These are phyloP conservation scores for Parthenolecanium corni DNA, from an alignment of 2,888 invertebrate species.

Conservation along the genomic window DNA sequence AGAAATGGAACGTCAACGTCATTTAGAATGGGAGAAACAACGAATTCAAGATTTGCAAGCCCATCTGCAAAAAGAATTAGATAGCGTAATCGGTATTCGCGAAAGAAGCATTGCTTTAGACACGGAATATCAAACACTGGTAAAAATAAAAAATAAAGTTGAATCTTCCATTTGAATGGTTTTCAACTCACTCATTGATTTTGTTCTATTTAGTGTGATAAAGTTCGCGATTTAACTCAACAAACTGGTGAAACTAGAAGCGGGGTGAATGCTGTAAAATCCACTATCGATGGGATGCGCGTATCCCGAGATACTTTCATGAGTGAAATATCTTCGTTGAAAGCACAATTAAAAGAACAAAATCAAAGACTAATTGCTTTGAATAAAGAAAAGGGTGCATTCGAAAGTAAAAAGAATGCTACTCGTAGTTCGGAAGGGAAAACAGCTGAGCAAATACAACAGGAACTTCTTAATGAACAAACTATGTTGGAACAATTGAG, in stretches of 20 bases:
- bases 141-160: constrained; percentile 36
- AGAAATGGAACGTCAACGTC: constrained; percentile 89
- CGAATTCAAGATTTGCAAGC: constrained; percentile 75
- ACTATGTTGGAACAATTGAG: constrained; percentile 57
- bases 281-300: constrained; percentile 74
- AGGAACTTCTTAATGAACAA: constrained; percentile 57
- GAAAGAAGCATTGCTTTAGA: constrained; percentile 73
- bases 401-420: constrained; percentile 44
- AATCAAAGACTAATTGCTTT: constrained; percentile 60
- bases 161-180: no score
- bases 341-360: constrained; percentile 69
- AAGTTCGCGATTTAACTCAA: constrained; percentile 64
- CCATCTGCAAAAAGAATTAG: constrained; percentile 73
- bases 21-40: constrained; percentile 92
- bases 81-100: constrained; percentile 70
- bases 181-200: no score
- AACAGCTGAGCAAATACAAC: constrained; percentile 48
- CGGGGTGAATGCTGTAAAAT: constrained; percentile 80
- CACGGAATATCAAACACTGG: constrained; percentile 60
- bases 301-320: constrained; percentile 83
- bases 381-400: constrained; percentile 69
- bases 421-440: constrained; percentile 36
- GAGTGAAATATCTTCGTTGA: constrained; percentile 70
- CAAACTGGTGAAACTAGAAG: constrained; percentile 73
- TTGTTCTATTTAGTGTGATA: constrained; percentile 44